Evolutionary conservation across 2,888 invertebrate genomes (phyloP).

Genomic region (Pollenia labialis): DNA sequence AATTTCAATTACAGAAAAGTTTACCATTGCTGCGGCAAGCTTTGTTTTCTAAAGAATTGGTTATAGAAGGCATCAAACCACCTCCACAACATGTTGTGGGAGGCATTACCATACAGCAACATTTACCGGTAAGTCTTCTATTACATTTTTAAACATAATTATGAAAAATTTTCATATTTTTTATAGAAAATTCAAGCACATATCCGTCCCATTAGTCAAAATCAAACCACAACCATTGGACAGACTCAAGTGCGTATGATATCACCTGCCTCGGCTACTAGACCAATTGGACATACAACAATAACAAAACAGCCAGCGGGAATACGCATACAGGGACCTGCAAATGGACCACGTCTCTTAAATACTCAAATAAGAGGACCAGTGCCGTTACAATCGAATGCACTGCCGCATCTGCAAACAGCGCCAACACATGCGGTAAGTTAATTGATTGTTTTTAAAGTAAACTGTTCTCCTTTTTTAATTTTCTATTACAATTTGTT

Average conservation of each 20-base stretch:
- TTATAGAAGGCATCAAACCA: conserved; percentile 97
- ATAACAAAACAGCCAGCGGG: conserved; percentile 84
- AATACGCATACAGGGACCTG: conserved; percentile 82
- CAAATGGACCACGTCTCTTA: conserved; percentile 81
- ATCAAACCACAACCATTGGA: conserved; percentile 85
- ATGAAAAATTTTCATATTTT: not conserved
- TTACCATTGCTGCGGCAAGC: conserved; percentile 96
- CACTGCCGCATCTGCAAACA: conserved; percentile 81
- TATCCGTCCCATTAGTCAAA: conserved; percentile 85
- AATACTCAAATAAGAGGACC: conserved; percentile 81
- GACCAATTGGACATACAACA: conserved; percentile 84
- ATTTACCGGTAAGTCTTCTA: conserved; percentile 81
- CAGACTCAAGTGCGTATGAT: conserved; percentile 87
- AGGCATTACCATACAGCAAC: conserved; percentile 84
- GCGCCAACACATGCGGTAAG: conserved; percentile 83
- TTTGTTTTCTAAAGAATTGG: conserved; percentile 93
- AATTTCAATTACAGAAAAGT: conserved; percentile 90
- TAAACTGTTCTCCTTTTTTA: conserved; percentile 39
- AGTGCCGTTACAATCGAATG: conserved; percentile 78
- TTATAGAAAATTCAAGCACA: conserved; percentile 84
- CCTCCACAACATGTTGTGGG: conserved; percentile 90
- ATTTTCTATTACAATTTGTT: conserved; percentile 22
- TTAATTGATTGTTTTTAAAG: not conserved
- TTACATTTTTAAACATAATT: no score
- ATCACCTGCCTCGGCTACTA: conserved; percentile 83